phyloP scores from a whole-genome alignment of 2,888 invertebrate genomes.

The Aplocera efformata region DNA sequence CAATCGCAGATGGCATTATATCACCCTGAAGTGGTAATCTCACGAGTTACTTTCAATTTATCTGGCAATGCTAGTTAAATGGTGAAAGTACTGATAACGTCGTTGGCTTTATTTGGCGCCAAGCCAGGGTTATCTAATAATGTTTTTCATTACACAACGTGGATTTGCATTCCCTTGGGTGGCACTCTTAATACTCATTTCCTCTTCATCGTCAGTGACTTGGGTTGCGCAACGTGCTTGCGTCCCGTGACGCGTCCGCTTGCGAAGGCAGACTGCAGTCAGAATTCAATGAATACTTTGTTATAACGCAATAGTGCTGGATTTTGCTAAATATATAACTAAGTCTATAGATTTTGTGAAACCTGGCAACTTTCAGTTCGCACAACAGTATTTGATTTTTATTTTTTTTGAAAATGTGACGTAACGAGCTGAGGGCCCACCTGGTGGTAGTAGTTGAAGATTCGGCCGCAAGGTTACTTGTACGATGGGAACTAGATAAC shows the following conservation, averaged over 20 bases:
- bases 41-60: constrained; percentile 26
- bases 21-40: constrained; percentile 5
- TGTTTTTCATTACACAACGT: constrained; percentile 26
- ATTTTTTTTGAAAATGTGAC: no score
- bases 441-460: no score
- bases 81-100: constrained; percentile 56
- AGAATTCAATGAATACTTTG: no score
- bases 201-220: constrained; percentile 24
- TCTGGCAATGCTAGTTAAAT: constrained; percentile 24
- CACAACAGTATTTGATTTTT: no score
- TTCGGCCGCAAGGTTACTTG: no score
- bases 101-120: constrained; percentile 11
- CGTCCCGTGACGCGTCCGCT: constrained; percentile 42
- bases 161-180: constrained; percentile 20
- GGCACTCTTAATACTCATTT: constrained; percentile 11
- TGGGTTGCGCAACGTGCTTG: constrained; percentile 28
- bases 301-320: no score
- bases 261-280: constrained; percentile 19
- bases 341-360: no score
- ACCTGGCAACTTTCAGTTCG: no score
- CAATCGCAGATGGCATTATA: constrained; percentile 1
- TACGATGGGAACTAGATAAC: no score
- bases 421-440: no score
- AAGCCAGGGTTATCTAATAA: constrained; percentile 22
- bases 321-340: no score